Evolutionary conservation across 2,113 vertebrate genomes (phyloP).

Genomic region (Amblyornis subalaris): DNA sequence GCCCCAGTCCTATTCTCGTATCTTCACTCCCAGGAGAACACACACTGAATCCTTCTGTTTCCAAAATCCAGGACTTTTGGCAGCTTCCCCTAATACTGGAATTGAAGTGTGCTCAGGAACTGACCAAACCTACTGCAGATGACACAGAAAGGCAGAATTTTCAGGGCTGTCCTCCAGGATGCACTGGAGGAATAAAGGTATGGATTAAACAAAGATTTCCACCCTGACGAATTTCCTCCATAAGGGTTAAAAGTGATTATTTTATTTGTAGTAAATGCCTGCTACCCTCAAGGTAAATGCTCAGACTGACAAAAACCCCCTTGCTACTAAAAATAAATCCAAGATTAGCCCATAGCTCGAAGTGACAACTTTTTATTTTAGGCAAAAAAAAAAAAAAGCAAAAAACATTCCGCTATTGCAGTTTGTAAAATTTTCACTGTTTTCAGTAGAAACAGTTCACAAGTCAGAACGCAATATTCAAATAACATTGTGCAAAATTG

Average conservation of each 20-base stretch:
- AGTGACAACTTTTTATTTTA: slow-evolving; percentile 52
- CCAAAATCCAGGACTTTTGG: neutral
- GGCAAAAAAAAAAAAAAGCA: neutral
- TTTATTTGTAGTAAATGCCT: neutral
- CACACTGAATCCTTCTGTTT: neutral
- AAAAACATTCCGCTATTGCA: slow-evolving; percentile 43
- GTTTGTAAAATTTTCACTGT: slow-evolving; percentile 30
- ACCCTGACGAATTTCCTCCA: neutral
- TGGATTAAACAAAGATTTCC: neutral
- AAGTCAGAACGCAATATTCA: slow-evolving; percentile 40
- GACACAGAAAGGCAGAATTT: neutral
- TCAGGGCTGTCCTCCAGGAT: neutral
- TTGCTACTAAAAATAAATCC: neutral
- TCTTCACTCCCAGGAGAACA: neutral
- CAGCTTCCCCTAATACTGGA: neutral
- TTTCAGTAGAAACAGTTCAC: slow-evolving; percentile 47
- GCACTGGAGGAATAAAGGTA: neutral
- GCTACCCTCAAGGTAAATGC: neutral
- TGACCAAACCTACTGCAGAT: neutral
- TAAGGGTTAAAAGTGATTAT: neutral
- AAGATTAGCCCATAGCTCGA: neutral
- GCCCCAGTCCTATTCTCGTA: neutral
- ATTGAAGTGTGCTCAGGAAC: neutral
- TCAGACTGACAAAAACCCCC: neutral
- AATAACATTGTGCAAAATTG: slow-evolving; percentile 60